Base-by-base conservation (phyloP, 2,113 vertebrate species). In the Phrynosoma platyrhinos region DNA sequence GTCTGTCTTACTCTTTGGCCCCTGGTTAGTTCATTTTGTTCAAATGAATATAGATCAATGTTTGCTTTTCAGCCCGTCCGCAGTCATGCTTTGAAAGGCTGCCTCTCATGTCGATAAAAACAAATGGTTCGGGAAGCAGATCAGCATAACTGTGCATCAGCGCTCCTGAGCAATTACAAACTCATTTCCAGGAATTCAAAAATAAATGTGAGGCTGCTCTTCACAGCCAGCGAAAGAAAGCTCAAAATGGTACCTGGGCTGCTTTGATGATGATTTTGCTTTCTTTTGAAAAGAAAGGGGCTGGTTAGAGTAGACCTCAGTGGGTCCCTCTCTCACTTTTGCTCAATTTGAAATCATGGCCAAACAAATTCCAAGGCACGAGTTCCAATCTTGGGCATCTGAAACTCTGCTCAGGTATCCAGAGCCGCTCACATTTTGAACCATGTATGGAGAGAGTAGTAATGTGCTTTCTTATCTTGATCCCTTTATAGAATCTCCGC, bases 1-100 rank as follows among this genome's bases (percentile, higher is more conserved):
- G 3, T n/a, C 9, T 71, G 40, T 64, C 85, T 80, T 88, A 91
- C 76, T 64, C 91, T 92, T 91, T 92, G 87, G 91, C 89, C 89
- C 75, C 0, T 0, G 90, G 36, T 84, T 82, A 13, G 84, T 94
- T 66, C 74, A 79, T 69, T 85, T 88, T 81, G 85, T 0, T 81
- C 87, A 91, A 91, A 91, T 90, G 83, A 84, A 86, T 91, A 76
- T 75, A 53, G 78, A 91, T 88, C 91, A 86, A 72, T 83, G 71
- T 82, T 90, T 79, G 52, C 86, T 92, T 27, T 90, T 82, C 52
- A 53, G 52, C 21, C 85, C 86, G 82, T 71, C 36, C 55, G 53
- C 27, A 66, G 85, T 47, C 78, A 80, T 91, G 81, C 82, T 89
- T 89, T 87, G 52, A 68, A 74, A 90, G 75, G 55, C 52, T 87